Base-by-base conservation (phyloP, 2,113 vertebrate species). In the Romanogobio albipinnatus region DNA sequence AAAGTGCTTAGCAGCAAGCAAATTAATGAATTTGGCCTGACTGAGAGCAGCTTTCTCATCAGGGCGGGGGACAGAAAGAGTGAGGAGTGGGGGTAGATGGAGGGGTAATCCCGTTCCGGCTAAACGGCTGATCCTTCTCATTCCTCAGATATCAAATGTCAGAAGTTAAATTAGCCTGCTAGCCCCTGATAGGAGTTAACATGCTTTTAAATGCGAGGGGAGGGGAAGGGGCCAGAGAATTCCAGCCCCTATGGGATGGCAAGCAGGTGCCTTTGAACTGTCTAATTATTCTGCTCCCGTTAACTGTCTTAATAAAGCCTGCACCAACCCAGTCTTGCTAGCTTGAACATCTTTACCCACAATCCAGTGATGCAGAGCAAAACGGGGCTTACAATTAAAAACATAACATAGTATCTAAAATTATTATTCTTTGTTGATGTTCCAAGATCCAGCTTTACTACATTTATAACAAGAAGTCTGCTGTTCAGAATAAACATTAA, bases 101-200 rank as follows among this genome's bases (percentile, higher is more conserved):
- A 90, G 87, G 90, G 89, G 93, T 95, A 95, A 95, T 95, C 94
- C 93, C 93, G 94, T 95, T 96, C 94, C 93, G 93, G 94, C 92
- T 95, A 95, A 94, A 94, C 90, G 93, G 93, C 94, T 96, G 93
- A 95, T 95, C 94, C 93, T 92, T 92, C 92, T 95, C 93, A 95
- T 95, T 95, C 94, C 92, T 92, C 86, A 92, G 92, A 95, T 95
- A 95, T 95, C 93, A 95, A 95, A 95, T 95, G 94, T 95, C 94
- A 94, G 94, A 95, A 95, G 94, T 95, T 95, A 94, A 96, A 94
- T 95, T 95, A 94, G 94, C 94, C 94, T 94, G 93, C 93, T 95
- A 93, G 93, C 94, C 93, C 90, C 91, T 91, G 93, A 94, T 94
- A 95, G 89, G 91, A 94, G 92, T 92, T 94, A 93, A 94, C 93